Evolutionary conservation across 2,888 invertebrate species (phyloP), one percentile per base, ranked within the genome.

Genomic region (Magallana nippona): DNA sequence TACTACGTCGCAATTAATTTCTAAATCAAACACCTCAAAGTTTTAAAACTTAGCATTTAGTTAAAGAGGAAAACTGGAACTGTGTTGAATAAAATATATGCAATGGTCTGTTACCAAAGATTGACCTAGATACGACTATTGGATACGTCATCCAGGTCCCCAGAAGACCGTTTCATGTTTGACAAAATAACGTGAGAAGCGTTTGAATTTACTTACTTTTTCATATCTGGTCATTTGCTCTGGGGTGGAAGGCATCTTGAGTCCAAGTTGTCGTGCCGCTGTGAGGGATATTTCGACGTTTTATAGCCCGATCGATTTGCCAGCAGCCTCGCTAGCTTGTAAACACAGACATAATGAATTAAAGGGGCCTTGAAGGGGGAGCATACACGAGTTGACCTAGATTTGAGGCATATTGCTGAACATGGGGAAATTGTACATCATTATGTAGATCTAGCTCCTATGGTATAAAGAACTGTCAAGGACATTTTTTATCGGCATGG

Each of bases 201-300:
- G 32, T 15, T 27, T 3, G 15, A 71, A 27, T 32, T 71, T 22
- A 81, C 89, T 60, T 85, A 91, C 91, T 89, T 91, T 91, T 86
- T 91, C 90, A 89, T 91, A 91, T 84, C 89, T 91, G 62, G 85
- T 89, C 32, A 91, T 84, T 84, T 90, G 89, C 55, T 90, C 91
- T 78, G 88, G 89, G 11, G 89, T 89, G 13, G 89, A 87, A 78
- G 91, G 91, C 91, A 91, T 91, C 22, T 63, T 55, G 27, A 22
- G 15, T 1, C 8, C 1, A 11, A 32, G 71, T 71, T 71, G 71
- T 71, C 71, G 71, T 71, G 22, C 27, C 71, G 15, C 13, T 13
- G 15, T 22, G 71, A 27, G 27, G 71, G 27, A 71, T 27, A 71
- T 71, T 71, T 71, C 27, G 15, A 71, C 27, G 22, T 71, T 71